These are phyloP conservation scores for Panopea generosa DNA, from an alignment of 2,888 invertebrate genomes.

Conservation along the genomic window DNA sequence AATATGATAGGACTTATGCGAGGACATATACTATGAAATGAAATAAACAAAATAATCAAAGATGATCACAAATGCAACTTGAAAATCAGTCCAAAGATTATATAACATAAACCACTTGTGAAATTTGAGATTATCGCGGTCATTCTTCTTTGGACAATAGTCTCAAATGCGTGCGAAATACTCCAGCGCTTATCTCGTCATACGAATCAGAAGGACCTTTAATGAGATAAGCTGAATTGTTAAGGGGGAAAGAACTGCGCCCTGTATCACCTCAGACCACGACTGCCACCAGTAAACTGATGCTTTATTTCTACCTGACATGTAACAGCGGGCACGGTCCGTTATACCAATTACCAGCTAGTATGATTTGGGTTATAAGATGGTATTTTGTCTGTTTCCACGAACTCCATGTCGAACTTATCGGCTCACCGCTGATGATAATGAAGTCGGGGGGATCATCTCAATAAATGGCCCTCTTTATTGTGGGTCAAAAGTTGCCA, in stretches of 20 bases:
- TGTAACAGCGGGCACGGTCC: background rate
- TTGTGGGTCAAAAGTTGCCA: too few relatives aligned
- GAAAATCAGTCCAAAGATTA: constrained; percentile 21
- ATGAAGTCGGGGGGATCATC: too few relatives aligned
- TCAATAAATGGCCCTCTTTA: too few relatives aligned
- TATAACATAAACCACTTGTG: constrained; percentile 43
- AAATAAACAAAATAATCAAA: too few relatives aligned
- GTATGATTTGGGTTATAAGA: background rate
- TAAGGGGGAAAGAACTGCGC: constrained; percentile 40
- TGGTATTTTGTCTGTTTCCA: too few relatives aligned
- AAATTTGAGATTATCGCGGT: background rate
- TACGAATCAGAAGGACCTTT: constrained; percentile 21
- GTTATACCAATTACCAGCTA: background rate
- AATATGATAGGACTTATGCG: too few relatives aligned
- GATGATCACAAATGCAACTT: constrained; percentile 27
- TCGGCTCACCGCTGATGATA: too few relatives aligned
- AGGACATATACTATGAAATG: too few relatives aligned
- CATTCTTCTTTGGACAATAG: background rate
- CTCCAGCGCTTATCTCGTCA: constrained; percentile 37
- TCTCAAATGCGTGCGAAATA: constrained; percentile 41
- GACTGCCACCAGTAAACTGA: constrained; percentile 32
- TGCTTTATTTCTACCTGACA: background rate
- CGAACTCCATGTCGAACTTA: too few relatives aligned
- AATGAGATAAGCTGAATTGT: constrained; percentile 28
- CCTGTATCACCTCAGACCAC: constrained; percentile 41